phyloP scores from a whole-genome alignment of 2,888 invertebrate genomes.

The Spatulosminthurus flaviceps region DNA sequence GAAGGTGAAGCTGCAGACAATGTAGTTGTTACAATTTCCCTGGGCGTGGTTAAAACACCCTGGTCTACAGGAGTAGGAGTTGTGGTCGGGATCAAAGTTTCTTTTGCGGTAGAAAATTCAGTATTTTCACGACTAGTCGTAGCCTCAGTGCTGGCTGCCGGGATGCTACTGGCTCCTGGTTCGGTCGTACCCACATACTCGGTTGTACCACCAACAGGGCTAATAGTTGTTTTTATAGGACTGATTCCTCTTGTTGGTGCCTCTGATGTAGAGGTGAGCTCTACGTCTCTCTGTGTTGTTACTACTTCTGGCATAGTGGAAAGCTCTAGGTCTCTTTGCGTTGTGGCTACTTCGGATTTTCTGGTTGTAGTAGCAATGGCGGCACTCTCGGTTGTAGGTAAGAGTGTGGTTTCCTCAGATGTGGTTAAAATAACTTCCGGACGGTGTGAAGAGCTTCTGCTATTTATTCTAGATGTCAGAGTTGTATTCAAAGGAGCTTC shows the following conservation, averaged over 20 bases:
- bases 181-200: too few species aligned
- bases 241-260: not conserved
- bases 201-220: not conserved
- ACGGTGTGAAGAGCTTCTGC: not conserved
- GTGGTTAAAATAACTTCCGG: not conserved
- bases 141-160: too few species aligned
- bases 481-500: not conserved
- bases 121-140: not conserved
- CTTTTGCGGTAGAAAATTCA: not conserved
- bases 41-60: conserved; percentile 26
- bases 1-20: not conserved
- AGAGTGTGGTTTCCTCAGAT: not conserved
- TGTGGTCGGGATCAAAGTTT: too few species aligned
- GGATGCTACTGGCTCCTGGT: too few species aligned
- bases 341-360: not conserved
- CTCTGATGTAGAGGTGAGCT: not conserved
- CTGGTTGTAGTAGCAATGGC: not conserved
- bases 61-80: conserved; percentile 2
- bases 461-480: not conserved
- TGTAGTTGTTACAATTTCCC: conserved; percentile 31
- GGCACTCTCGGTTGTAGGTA: not conserved
- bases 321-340: too few species aligned
- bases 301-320: too few species aligned
- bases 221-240: conserved; percentile 64
- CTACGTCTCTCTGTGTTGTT: not conserved